These are phyloP conservation scores for Apomyelois bistriatella DNA, from an alignment of 2,888 invertebrate species.

Conservation along the genomic window DNA sequence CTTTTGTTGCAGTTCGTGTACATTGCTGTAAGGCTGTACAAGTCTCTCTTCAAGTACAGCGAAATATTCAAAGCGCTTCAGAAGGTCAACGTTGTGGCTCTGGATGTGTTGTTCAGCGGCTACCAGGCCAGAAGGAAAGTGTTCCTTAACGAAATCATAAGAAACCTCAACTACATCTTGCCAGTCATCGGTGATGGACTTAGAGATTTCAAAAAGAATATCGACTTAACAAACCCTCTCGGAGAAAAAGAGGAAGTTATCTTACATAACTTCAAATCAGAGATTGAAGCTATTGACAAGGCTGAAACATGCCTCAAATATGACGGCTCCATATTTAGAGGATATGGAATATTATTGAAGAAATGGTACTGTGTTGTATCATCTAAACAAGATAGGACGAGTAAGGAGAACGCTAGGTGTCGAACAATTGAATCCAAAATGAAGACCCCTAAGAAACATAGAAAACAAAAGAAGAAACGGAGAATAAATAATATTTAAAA, in stretches of 20 bases:
- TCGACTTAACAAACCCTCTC: constrained; percentile 19
- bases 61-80: constrained; percentile 57
- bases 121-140: constrained; percentile 62
- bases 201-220: constrained; percentile 22
- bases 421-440: constrained; percentile 46
- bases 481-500: constrained; percentile 27
- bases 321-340: constrained; percentile 81
- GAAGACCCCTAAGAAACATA: constrained; percentile 44
- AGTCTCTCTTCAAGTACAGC: constrained; percentile 57
- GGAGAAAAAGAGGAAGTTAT: background rate
- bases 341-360: constrained; percentile 79
- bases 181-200: constrained; percentile 73
- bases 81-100: constrained; percentile 56
- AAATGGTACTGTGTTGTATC: constrained; percentile 79
- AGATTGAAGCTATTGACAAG: constrained; percentile 53
- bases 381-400: constrained; percentile 28
- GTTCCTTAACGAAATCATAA: constrained; percentile 56
- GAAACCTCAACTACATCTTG: constrained; percentile 78
- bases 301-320: constrained; percentile 77
- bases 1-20: constrained; percentile 77
- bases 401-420: constrained; percentile 39
- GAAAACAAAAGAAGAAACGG: constrained; percentile 24
- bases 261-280: constrained; percentile 28
- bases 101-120: constrained; percentile 61
- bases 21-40: constrained; percentile 80